phyloP scores from a whole-genome alignment of 37 sponge, comb jelly and placozoan genomes.

The Ianthella basta region DNA sequence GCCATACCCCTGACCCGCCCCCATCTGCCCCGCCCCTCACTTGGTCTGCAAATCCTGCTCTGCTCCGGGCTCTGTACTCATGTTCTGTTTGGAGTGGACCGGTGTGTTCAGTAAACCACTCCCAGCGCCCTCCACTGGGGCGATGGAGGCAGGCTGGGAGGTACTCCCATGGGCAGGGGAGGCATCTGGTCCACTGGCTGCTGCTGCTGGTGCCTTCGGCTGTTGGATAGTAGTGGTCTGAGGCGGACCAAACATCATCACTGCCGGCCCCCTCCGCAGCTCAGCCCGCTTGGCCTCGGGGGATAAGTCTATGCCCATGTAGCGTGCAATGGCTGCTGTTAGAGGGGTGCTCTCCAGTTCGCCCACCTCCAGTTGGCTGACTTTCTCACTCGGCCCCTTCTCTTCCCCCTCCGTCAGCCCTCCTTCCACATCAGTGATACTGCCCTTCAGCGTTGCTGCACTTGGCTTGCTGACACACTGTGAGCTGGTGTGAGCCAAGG shows the following conservation, averaged over 20 bases:
- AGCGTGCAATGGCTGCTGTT: slow-evolving; percentile 81
- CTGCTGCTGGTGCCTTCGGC: too few relatives aligned
- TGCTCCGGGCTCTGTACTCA: too few relatives aligned
- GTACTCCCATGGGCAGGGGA: too few relatives aligned
- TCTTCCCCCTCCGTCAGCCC: background rate
- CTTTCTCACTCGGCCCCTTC: background rate
- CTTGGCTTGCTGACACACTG: slow-evolving; percentile 16
- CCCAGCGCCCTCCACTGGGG: too few relatives aligned
- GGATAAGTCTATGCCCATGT: slow-evolving; percentile 90
- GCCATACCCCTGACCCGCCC: too few relatives aligned
- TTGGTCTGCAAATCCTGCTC: too few relatives aligned
- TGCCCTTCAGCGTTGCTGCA: slow-evolving; percentile 17
- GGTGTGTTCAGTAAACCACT: too few relatives aligned
- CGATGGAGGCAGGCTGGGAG: too few relatives aligned
- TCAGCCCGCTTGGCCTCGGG: slow-evolving; percentile 72
- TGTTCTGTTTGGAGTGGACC: too few relatives aligned
- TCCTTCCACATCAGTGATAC: background rate
- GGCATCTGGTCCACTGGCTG: too few relatives aligned
- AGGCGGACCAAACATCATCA: slow-evolving; percentile 84
- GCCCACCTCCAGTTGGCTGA: slow-evolving; percentile 43
- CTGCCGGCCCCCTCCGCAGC: slow-evolving; percentile 70
- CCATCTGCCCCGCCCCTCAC: too few relatives aligned
- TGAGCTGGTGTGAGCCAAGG: slow-evolving; percentile 16
- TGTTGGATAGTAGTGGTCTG: slow-evolving; percentile 74
- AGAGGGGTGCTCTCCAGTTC: slow-evolving; percentile 75